Evolutionary conservation across 2,797 vertebrate genomes (phyloP), one percentile per base, ranked within the genome.

Genomic region (Rachycentron canadum): DNA sequence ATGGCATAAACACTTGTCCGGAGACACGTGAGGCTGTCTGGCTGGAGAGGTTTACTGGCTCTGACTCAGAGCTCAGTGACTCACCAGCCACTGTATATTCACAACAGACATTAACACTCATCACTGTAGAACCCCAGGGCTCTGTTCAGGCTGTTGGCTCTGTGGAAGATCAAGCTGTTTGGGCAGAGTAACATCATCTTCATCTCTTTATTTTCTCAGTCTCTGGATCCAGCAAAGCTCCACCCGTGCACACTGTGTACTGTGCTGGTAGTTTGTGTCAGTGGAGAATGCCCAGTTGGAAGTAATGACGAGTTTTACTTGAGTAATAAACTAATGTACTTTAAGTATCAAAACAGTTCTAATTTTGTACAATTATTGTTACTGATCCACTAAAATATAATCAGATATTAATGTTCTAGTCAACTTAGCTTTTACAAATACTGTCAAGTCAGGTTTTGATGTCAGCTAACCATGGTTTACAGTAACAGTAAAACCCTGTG

Each of bases 81-180:
- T 89, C 87, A 89, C 74, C 69, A 72, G 81, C 69, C 47, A 56
- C 84, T 89, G 84, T 88, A 47, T 89, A 79, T 77, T 79, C 55
- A 88, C 75, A 62, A 74, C 69, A 69, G 61, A 86, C 71, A n/a
- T 62, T 56, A 81, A 76, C 75, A 84, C 73, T 79, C 68, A 71
- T 63, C 52, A 69, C 67, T 52, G 26, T 26, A 53, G 57, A 66
- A 70, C 53, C 74, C 69, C 57, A 25, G 40, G 26, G 62, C 19
- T 62, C 56, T 69, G 76, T 56, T 58, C 43, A 17, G 59, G 79
- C 34, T 84, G 79, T 87, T 84, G 88, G 70, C 50, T 82, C 81
- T 88, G 84, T n/a, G 45, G 56, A 90, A 62, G 59, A 85, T 87
- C 69, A 73, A 9, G 11, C 32, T 72, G 57, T 69, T 77, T 70